Evolutionary conservation across 2,797 vertebrate species (phyloP).

Genomic region (Bradypodion ventrale): DNA sequence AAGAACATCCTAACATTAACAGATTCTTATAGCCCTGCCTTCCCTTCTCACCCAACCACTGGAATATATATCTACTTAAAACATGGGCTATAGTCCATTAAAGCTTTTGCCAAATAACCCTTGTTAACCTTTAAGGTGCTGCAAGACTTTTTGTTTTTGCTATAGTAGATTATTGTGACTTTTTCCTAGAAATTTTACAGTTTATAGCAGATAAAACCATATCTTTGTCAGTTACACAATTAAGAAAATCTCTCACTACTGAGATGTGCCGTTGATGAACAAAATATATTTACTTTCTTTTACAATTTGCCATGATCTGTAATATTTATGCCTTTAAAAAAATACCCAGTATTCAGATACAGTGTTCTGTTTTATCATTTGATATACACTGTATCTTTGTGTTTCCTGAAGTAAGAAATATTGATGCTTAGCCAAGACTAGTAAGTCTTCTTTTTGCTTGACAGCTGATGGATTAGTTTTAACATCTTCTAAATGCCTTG

Average conservation of each 20-base stretch:
- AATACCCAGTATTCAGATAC: constrained; percentile 27
- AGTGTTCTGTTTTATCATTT: constrained; percentile 33
- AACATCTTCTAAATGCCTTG: background rate
- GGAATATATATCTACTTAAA: too few species aligned
- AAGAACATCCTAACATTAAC: too few species aligned
- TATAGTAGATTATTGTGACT: too few species aligned
- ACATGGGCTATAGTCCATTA: too few species aligned
- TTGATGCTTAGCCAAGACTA: constrained; percentile 17
- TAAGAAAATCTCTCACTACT: constrained; percentile 24
- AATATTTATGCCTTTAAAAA: constrained; percentile 23
- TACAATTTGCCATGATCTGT: background rate
- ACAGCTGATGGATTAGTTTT: constrained; percentile 38
- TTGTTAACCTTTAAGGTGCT: too few species aligned
- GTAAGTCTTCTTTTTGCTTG: constrained; percentile 9
- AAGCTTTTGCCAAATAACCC: too few species aligned
- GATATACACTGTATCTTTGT: constrained; percentile 33
- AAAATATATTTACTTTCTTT: background rate
- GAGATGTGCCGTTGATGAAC: constrained; percentile 1
- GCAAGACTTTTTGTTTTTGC: too few species aligned
- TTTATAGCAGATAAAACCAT: background rate
- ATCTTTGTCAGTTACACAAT: background rate
- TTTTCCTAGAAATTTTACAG: background rate
- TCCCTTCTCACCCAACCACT: too few species aligned
- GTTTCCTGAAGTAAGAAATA: constrained; percentile 22
- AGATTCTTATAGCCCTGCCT: too few species aligned